Evolutionary conservation across 2,797 vertebrate species (phyloP).

Genomic region (Orientallactaga sibirica): DNA sequence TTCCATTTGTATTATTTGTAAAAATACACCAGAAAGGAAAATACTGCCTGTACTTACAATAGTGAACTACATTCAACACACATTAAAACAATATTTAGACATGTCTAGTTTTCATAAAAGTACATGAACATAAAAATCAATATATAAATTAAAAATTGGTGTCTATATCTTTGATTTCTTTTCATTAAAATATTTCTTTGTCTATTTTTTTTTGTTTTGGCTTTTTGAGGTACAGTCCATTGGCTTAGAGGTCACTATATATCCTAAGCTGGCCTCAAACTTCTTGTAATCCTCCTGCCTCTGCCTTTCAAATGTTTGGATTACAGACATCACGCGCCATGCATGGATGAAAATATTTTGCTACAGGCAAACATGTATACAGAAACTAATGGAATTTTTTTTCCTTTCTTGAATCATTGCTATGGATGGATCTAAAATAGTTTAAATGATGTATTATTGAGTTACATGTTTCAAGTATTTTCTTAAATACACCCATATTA

Average conservation of each 20-base stretch:
- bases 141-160: background rate
- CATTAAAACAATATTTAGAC: background rate
- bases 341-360: background rate
- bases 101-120: background rate
- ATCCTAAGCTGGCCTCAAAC: accelerated
- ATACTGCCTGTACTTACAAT: background rate
- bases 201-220: too few species aligned
- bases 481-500: background rate
- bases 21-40: background rate
- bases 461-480: background rate
- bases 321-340: background rate
- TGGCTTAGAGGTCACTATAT: background rate
- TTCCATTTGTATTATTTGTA: background rate
- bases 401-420: background rate
- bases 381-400: too few species aligned
- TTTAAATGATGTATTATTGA: background rate
- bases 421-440: background rate
- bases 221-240: background rate
- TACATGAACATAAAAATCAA: background rate
- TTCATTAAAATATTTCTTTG: too few species aligned
- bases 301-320: background rate
- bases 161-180: too few species aligned
- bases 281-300: background rate
- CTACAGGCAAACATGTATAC: background rate
- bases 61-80: background rate